Conservation (phyloP, 2,113 vertebrate genomes). For the Parus major region DNA sequence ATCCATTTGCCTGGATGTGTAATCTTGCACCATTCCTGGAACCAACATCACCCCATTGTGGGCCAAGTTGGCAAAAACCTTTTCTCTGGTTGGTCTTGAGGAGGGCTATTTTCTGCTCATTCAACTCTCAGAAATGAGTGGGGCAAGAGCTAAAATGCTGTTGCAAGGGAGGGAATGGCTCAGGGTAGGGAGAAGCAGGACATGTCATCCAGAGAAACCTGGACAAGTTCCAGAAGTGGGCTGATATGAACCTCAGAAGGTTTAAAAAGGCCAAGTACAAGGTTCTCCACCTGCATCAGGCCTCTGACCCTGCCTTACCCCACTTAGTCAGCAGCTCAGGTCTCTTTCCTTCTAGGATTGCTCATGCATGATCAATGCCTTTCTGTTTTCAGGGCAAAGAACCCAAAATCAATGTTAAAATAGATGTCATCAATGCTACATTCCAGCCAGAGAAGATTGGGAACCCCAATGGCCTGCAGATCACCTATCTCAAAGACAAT, state of each 20-base stretch:
- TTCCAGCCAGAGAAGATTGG: conserved; percentile 89
- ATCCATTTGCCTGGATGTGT: not conserved
- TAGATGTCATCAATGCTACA: conserved; percentile 87
- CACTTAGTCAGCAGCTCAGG: not conserved
- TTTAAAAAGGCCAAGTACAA: not conserved
- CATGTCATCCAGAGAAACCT: not conserved
- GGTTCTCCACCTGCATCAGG: not conserved
- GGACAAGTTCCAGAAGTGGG: not conserved
- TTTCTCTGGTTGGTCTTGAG: not conserved
- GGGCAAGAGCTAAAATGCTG: not conserved
- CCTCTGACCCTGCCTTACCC: not conserved
- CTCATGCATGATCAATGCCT: not conserved
- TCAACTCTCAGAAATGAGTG: not conserved
- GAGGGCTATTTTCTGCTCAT: not conserved
- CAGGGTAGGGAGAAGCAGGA: not conserved
- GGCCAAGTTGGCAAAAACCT: not conserved
- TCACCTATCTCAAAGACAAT: conserved; percentile 91
- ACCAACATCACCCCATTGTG: not conserved
- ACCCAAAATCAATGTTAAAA: conserved; percentile 86
- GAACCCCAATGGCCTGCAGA: conserved; percentile 86
- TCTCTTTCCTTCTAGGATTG: not conserved
- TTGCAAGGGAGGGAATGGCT: not conserved
- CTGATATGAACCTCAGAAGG: not conserved
- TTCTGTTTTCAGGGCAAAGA: conserved; percentile 82
- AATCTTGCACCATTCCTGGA: not conserved